These are phyloP conservation scores for Leuciscus idus DNA, from an alignment of 2,113 vertebrate species.

Conservation along the genomic window DNA sequence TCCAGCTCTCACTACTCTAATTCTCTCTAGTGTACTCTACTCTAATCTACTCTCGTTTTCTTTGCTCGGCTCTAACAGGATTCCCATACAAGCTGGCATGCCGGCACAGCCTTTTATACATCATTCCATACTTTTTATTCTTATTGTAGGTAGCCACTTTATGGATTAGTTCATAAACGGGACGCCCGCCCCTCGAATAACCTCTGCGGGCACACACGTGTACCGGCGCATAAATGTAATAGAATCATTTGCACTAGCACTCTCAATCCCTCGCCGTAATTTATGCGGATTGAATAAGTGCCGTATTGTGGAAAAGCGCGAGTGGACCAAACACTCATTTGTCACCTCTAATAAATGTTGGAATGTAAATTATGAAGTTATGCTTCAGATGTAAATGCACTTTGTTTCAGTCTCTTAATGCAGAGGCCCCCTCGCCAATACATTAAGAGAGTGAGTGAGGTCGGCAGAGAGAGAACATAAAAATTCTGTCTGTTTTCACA, in stretches of 20 bases:
- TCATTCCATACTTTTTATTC: constrained; percentile 36
- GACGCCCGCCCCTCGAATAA: constrained; percentile 63
- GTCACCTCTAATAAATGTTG: constrained; percentile 98
- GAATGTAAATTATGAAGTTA: constrained; percentile 99
- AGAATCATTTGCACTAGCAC: constrained; percentile 82
- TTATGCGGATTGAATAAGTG: constrained; percentile 83
- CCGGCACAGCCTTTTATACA: constrained; percentile 32
- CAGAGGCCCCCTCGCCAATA: constrained; percentile 80
- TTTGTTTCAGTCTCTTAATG: constrained; percentile 99
- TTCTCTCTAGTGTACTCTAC: background rate
- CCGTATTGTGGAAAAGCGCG: constrained; percentile 82
- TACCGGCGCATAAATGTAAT: constrained; percentile 78
- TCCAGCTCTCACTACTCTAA: background rate
- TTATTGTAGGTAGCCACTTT: constrained; percentile 47
- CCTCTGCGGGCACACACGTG: constrained; percentile 76
- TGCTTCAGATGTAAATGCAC: constrained; percentile 99
- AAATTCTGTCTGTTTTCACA: constrained; percentile 96
- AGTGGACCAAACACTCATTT: constrained; percentile 82
- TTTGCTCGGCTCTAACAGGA: background rate
- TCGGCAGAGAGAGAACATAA: constrained; percentile 83
- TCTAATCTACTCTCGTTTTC: background rate
- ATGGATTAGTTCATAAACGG: constrained; percentile 58
- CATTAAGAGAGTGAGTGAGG: constrained; percentile 70
- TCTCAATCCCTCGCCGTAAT: constrained; percentile 76
- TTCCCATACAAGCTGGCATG: background rate